Evolutionary conservation across 1,140 invertebrate genomes (phyloP).

Genomic region (Theocolax elegans): DNA sequence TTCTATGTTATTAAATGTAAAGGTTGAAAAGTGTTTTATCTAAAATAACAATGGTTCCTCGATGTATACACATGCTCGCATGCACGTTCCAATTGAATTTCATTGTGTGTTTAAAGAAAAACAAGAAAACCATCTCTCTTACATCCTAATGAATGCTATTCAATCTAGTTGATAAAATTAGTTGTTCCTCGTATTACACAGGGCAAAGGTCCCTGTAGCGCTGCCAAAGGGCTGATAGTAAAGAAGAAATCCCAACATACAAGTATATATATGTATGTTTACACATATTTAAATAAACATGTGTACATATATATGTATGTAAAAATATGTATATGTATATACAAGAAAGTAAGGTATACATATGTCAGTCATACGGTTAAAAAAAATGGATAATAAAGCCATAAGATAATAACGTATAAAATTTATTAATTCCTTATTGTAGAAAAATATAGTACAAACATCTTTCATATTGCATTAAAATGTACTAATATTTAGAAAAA

Average conservation of each 20-base stretch:
- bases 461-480: constrained; percentile 41
- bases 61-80: constrained; percentile 16
- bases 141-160: constrained; percentile 30
- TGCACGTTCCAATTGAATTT: constrained; percentile 50
- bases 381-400: constrained; percentile 55
- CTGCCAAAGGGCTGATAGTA: constrained; percentile 59
- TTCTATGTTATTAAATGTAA: constrained; percentile 28
- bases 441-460: constrained; percentile 51
- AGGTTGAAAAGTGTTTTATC: constrained; percentile 12
- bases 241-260: constrained; percentile 46
- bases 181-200: constrained; percentile 52
- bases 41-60: constrained; percentile 24
- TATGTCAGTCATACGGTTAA: constrained; percentile 51
- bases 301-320: constrained; percentile 42
- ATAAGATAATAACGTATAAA: constrained; percentile 52
- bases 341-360: constrained; percentile 39
- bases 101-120: constrained; percentile 49
- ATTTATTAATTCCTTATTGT: constrained; percentile 56
- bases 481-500: constrained; percentile 28
- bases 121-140: constrained; percentile 8
- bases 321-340: constrained; percentile 43
- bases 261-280: constrained; percentile 50
- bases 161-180: constrained; percentile 46
- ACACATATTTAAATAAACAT: constrained; percentile 43
- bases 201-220: constrained; percentile 47